Percentiles rank a stretch among this genome's conserved stretches.
Evolutionary conservation across 2,113 vertebrate genomes (phyloP).

Genomic region (Otocyon megalotis): DNA sequence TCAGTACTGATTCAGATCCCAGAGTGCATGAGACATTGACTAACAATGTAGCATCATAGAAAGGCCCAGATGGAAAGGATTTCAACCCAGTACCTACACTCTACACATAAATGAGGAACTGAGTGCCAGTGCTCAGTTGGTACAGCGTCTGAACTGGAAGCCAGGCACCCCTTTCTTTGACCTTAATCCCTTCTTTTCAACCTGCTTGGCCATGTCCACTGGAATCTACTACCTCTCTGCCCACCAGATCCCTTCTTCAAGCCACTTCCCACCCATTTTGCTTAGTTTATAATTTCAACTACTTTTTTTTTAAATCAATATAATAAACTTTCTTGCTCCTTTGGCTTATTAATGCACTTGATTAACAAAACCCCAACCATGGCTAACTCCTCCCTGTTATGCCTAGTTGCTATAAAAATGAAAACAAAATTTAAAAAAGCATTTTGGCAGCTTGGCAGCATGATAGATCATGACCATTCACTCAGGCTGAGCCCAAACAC

Average conservation of each 20-base stretch:
- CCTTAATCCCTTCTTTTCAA: background rate
- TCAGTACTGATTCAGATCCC: background rate
- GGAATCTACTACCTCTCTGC: background rate
- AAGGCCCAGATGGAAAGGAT: background rate
- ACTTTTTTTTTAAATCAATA: background rate
- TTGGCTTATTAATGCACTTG: background rate
- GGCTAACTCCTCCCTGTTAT: background rate
- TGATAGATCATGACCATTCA: background rate
- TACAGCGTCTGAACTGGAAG: background rate
- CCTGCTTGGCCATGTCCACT: background rate
- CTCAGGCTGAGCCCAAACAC: background rate
- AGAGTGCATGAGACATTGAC: background rate
- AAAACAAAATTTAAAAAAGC: background rate
- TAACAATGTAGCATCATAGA: background rate
- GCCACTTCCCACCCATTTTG: background rate
- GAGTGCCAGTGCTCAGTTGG: background rate
- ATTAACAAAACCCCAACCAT: background rate
- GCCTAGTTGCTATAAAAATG: background rate
- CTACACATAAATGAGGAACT: background rate
- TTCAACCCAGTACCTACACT: background rate
- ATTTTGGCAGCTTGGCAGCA: background rate
- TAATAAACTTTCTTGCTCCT: background rate
- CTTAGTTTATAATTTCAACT: background rate
- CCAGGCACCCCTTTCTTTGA: rapidly evolving
- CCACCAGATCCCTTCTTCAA: background rate